A percentile compares a stretch with the other conserved stretches of the same genome.
Conservation (phyloP, 2,113 vertebrate species). For the Platichthys flesus region DNA sequence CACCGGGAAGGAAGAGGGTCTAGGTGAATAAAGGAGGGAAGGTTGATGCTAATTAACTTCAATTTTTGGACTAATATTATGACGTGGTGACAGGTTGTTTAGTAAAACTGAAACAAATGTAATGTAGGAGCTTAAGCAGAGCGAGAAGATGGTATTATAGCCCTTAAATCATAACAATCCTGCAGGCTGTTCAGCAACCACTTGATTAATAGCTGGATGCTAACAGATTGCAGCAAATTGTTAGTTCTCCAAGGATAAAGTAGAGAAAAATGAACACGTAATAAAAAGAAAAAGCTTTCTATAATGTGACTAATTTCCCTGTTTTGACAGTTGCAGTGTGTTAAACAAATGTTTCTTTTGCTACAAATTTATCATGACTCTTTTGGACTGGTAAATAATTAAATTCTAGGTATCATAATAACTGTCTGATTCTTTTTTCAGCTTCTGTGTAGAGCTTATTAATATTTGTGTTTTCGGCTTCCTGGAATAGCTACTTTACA, state of each 20-base stretch:
- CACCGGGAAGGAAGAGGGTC: not conserved
- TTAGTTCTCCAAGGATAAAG: conserved; percentile 66
- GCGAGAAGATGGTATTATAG: conserved; percentile 88
- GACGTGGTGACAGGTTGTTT: conserved; percentile 88
- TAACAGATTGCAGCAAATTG: conserved; percentile 85
- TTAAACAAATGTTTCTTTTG: conserved; percentile 58
- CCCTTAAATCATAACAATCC: conserved; percentile 90
- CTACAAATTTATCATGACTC: conserved; percentile 32
- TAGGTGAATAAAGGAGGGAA: conserved; percentile 74
- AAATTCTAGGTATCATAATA: conserved; percentile 40
- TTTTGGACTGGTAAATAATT: conserved; percentile 53
- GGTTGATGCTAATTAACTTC: conserved; percentile 87
- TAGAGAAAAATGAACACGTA: conserved; percentile 29
- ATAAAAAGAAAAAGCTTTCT: conserved; percentile 45
- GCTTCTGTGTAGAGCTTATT: conserved; percentile 15
- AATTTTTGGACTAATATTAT: conserved; percentile 93
- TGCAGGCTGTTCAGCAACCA: conserved; percentile 87
- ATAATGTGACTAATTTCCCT: conserved; percentile 57
- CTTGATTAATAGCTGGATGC: conserved; percentile 90
- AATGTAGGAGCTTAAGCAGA: conserved; percentile 90
- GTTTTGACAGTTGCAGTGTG: conserved; percentile 47
- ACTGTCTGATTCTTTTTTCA: conserved; percentile 4
- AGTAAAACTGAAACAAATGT: conserved; percentile 90
- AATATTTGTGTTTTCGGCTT: conserved; percentile 13
- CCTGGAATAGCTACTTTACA: conserved; percentile 13